Evolutionary conservation across 2,888 invertebrate species (phyloP).

Genomic region (Mesopsocus fuscifrons): DNA sequence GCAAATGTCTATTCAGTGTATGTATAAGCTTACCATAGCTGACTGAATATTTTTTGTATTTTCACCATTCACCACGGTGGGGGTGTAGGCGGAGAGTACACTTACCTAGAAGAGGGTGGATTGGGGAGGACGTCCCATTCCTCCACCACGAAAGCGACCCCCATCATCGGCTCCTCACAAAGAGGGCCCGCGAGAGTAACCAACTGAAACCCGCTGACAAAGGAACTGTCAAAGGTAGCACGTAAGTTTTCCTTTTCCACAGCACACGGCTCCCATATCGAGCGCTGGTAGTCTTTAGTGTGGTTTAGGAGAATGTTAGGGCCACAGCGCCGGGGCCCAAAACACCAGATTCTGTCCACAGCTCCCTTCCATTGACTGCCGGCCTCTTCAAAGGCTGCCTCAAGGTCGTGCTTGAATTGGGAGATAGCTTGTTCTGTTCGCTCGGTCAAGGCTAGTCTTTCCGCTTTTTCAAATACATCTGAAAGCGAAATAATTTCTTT

Average conservation of each 20-base stretch:
- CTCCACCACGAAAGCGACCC: constrained; percentile 77
- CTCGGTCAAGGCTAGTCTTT: constrained; percentile 13
- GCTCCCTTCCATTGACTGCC: constrained; percentile 32
- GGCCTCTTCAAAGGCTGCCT: constrained; percentile 35
- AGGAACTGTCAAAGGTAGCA: constrained; percentile 42
- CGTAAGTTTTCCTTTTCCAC: constrained; percentile 16
- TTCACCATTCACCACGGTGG: too few species aligned
- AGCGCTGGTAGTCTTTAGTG: constrained; percentile 36
- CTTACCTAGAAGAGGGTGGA: constrained; percentile 24
- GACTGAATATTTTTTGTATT: too few species aligned
- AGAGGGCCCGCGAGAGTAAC: constrained; percentile 78
- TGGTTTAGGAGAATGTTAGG: constrained; percentile 78
- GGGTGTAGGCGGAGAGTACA: too few species aligned
- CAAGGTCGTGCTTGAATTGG: constrained; percentile 35
- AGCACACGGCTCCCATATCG: constrained; percentile 13
- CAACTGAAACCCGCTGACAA: constrained; percentile 73
- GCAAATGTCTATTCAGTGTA: too few species aligned
- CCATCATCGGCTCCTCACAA: constrained; percentile 94
- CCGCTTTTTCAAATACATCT: constrained; percentile 12
- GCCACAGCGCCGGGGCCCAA: constrained; percentile 77
- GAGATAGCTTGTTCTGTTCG: constrained; percentile 28
- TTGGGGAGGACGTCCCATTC: constrained; percentile 37
- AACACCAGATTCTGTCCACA: constrained; percentile 65
- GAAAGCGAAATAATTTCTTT: too few species aligned
- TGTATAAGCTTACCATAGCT: too few species aligned